These are phyloP conservation scores for Epinephelus lanceolatus DNA, from an alignment of 2,113 vertebrate genomes.

Conservation along the genomic window DNA sequence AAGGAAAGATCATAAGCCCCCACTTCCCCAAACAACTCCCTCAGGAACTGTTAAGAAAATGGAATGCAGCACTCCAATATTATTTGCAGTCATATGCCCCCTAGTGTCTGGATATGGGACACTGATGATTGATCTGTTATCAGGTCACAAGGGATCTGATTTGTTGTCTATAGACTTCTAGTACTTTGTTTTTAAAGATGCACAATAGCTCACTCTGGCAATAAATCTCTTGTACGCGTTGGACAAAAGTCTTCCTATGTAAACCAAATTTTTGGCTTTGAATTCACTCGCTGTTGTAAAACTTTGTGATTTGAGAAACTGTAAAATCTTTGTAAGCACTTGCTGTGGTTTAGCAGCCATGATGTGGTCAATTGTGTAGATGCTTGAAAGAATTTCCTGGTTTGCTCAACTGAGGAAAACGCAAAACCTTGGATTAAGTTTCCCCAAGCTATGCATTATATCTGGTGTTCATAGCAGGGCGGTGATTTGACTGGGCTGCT, in stretches of 20 bases:
- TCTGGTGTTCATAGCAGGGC: constrained; percentile 59
- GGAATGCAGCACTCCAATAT: background rate
- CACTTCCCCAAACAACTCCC: background rate
- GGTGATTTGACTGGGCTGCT: constrained; percentile 41
- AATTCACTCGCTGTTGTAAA: constrained; percentile 6
- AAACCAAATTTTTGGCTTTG: background rate
- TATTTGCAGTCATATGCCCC: constrained; percentile 46
- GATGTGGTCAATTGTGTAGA: constrained; percentile 35
- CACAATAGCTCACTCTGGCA: background rate
- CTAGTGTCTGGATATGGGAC: constrained; percentile 38
- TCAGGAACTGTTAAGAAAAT: background rate
- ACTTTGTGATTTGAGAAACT: constrained; percentile 57
- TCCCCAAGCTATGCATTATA: constrained; percentile 72
- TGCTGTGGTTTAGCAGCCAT: constrained; percentile 44
- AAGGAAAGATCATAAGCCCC: background rate
- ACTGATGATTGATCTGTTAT: background rate
- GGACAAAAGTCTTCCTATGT: background rate
- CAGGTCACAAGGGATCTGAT: background rate
- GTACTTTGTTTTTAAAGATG: background rate
- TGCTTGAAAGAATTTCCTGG: constrained; percentile 46
- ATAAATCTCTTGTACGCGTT: background rate
- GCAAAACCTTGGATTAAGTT: constrained; percentile 66
- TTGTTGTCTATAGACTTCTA: background rate
- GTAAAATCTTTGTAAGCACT: constrained; percentile 17
- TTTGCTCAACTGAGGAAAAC: constrained; percentile 55